phyloP scores from a whole-genome alignment of 2,888 invertebrate genomes.

The Thera britannica region DNA sequence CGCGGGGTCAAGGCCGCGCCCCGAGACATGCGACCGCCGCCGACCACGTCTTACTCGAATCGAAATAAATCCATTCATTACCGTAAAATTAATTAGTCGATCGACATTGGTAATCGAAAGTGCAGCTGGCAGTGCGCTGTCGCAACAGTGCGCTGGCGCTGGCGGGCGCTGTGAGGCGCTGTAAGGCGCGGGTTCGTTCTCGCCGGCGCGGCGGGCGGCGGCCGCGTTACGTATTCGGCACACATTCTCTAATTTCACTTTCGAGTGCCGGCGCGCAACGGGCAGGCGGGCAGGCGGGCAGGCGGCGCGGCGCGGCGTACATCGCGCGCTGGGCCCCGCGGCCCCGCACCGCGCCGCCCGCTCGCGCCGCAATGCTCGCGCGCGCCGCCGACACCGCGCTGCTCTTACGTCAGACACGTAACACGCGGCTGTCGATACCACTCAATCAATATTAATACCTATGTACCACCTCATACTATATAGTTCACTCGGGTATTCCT shows the following conservation, averaged over 20 bases:
- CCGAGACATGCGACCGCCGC: not conserved
- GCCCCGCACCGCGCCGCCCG: not conserved
- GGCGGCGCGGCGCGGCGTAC: not conserved
- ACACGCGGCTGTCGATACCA: not conserved
- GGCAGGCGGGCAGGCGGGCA: not conserved
- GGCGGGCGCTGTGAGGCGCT: too few species aligned
- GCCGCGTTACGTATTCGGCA: slow-evolving; percentile 41
- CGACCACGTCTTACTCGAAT: slow-evolving; percentile 16
- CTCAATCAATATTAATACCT: too few species aligned
- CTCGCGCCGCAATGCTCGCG: not conserved
- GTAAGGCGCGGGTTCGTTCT: not conserved
- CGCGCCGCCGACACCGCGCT: not conserved
- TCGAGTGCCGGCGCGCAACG: slow-evolving; percentile 42
- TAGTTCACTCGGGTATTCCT: too few species aligned
- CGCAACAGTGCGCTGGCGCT: slow-evolving; percentile 12
- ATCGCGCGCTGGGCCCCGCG: not conserved
- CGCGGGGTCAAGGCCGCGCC: slow-evolving; percentile 38
- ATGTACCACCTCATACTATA: too few species aligned
- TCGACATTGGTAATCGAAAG: slow-evolving; percentile 42
- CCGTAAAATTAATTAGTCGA: slow-evolving; percentile 36
- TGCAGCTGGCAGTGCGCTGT: slow-evolving; percentile 11
- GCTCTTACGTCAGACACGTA: slow-evolving; percentile 2
- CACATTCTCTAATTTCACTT: slow-evolving; percentile 49
- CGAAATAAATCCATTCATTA: slow-evolving; percentile 32
- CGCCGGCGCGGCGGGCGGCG: not conserved